Evolutionary conservation across 2,888 invertebrate genomes (phyloP).

Genomic region (Tethea ocularis): DNA sequence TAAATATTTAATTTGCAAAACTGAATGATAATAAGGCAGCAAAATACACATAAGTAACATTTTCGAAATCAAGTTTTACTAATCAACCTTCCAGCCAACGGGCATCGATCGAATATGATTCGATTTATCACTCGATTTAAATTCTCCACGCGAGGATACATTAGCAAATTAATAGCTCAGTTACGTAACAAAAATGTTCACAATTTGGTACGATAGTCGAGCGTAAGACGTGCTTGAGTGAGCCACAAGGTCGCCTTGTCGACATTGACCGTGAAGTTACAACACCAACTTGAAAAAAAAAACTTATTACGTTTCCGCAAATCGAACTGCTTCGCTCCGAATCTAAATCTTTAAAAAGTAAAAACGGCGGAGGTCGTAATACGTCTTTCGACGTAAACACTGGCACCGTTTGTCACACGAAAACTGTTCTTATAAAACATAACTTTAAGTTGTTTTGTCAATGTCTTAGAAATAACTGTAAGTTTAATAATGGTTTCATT

Average conservation of each 20-base stretch:
- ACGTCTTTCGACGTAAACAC: conserved; percentile 39
- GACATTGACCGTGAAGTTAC: conserved; percentile 81
- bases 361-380: conserved; percentile 33
- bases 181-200: conserved; percentile 68
- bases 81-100: conserved; percentile 38
- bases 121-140: conserved; percentile 50
- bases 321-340: conserved; percentile 49
- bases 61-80: conserved; percentile 35
- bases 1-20: conserved; percentile 3
- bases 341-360: conserved; percentile 47
- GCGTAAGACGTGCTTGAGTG: conserved; percentile 66
- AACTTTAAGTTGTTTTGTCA: background rate
- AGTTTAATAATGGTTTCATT: background rate
- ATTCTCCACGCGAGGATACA: conserved; percentile 52
- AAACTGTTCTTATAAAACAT: conserved; percentile 10
- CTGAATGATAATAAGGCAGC: conserved; percentile 10
- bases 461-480: background rate
- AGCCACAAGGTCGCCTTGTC: conserved; percentile 73
- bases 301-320: conserved; percentile 77
- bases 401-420: conserved; percentile 12
- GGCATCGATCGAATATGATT: conserved; percentile 31
- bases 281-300: conserved; percentile 63
- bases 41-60: conserved; percentile 30
- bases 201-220: conserved; percentile 58
- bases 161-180: conserved; percentile 65